Evolutionary conservation across 2,888 invertebrate genomes (phyloP).

Genomic region (Siphlonurus alternatus): DNA sequence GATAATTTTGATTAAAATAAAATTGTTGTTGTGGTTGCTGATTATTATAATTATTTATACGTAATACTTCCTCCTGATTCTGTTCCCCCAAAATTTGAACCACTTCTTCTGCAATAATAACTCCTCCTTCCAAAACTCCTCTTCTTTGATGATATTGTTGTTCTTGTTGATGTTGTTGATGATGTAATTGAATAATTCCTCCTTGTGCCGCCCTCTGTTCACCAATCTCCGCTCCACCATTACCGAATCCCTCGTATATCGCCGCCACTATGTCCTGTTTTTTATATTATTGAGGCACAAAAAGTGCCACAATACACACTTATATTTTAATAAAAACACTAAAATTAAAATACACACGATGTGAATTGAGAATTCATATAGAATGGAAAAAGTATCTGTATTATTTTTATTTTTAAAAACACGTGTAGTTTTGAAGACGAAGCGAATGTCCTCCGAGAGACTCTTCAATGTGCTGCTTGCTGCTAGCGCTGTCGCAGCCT

Average conservation of each 20-base stretch:
- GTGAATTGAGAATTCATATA: no score
- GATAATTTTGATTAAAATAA: no score
- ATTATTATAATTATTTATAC: not conserved
- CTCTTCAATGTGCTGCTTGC: not conserved
- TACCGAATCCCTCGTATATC: not conserved
- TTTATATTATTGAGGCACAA: not conserved
- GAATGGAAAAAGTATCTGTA: no score
- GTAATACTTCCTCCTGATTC: not conserved
- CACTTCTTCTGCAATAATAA: not conserved
- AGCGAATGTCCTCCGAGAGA: not conserved
- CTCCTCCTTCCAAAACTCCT: not conserved
- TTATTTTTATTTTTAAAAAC: no score
- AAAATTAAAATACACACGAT: no score
- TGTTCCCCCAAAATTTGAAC: not conserved
- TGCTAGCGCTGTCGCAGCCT: not conserved
- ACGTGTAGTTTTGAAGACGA: not conserved
- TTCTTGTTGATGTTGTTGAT: no score
- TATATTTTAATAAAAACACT: no score
- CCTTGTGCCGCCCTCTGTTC: not conserved
- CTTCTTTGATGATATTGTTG: not conserved
- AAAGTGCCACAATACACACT: not conserved
- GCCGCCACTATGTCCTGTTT: not conserved
- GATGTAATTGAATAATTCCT: no score
- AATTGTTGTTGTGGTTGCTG: not conserved
- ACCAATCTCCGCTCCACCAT: not conserved